These are phyloP conservation scores for Turnix velox DNA, from an alignment of 2,113 vertebrate species.

Conservation along the genomic window DNA sequence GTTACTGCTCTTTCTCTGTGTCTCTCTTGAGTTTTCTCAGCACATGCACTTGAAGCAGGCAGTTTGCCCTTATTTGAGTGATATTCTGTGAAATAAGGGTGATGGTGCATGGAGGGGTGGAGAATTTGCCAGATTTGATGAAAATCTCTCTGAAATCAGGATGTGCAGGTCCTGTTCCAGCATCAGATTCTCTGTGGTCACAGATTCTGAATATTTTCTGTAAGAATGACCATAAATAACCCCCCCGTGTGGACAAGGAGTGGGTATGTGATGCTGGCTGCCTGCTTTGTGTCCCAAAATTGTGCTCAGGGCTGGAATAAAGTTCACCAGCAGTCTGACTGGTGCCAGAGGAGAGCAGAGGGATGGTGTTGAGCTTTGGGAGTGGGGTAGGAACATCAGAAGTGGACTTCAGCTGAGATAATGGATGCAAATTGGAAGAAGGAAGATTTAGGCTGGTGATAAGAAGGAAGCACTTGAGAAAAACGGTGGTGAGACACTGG, in stretches of 20 bases:
- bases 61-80: background rate
- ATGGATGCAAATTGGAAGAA: too few relatives aligned
- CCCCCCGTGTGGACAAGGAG: background rate
- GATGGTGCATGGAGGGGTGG: background rate
- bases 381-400: background rate
- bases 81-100: background rate
- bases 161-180: background rate
- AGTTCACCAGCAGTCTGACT: background rate
- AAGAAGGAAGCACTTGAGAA: too few relatives aligned
- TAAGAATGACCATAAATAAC: background rate
- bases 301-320: fast-evolving
- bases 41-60: conserved; percentile 3
- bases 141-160: background rate
- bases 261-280: background rate
- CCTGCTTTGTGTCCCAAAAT: background rate
- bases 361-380: background rate
- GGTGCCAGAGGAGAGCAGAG: background rate
- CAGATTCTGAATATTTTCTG: background rate
- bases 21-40: conserved; percentile 38
- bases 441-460: too few relatives aligned
- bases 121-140: background rate
- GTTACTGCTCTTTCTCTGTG: background rate
- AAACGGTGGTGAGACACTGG: too few relatives aligned
- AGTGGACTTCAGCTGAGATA: background rate
- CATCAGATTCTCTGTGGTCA: background rate